phyloP scores from a whole-genome alignment of 2,888 invertebrate genomes.

The Melanotus villosus region DNA sequence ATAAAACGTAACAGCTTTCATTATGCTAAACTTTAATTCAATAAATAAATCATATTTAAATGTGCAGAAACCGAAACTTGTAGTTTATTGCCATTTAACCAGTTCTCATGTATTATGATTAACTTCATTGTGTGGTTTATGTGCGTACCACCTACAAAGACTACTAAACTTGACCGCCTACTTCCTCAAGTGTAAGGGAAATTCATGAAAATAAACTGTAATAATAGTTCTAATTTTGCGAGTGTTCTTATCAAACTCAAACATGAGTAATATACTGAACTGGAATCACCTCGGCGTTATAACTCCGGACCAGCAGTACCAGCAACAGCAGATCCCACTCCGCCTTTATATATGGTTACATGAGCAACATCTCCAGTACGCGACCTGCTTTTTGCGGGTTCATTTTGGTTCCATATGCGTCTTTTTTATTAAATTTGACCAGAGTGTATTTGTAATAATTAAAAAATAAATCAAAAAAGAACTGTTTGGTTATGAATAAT shows the following conservation, averaged over 20 bases:
- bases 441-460: background rate
- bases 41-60: too few relatives aligned
- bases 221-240: slow-evolving; percentile 8
- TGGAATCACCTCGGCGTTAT: background rate
- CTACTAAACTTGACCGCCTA: background rate
- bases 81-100: too few relatives aligned
- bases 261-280: background rate
- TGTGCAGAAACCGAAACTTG: too few relatives aligned
- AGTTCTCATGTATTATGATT: too few relatives aligned
- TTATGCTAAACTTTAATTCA: too few relatives aligned
- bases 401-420: background rate
- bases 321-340: slow-evolving; percentile 41
- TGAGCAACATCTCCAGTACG: slow-evolving; percentile 26
- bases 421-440: background rate
- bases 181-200: background rate
- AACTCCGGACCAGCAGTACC: background rate
- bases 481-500: background rate
- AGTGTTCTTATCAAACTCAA: slow-evolving; percentile 5
- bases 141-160: background rate
- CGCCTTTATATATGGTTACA: slow-evolving; percentile 30
- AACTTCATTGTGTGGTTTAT: background rate
- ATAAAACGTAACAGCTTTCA: too few relatives aligned
- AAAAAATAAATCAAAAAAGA: too few relatives aligned
- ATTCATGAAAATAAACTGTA: background rate
- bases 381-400: slow-evolving; percentile 31